Percentiles rank a stretch among this genome's conserved stretches.
Conservation (phyloP, 2,113 vertebrate species). For the Alouatta palliata region DNA sequence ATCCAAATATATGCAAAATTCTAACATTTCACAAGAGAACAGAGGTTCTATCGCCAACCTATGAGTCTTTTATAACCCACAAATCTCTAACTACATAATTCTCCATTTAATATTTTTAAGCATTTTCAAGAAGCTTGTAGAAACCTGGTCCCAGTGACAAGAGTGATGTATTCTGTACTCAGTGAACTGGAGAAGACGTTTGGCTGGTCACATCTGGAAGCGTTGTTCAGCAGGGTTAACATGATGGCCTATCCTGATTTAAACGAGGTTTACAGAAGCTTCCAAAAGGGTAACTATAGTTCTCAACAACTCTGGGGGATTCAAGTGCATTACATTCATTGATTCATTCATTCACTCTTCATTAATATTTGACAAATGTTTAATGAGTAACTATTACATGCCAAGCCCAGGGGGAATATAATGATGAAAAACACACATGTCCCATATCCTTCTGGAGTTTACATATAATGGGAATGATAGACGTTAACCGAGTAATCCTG, state of each 20-base stretch:
- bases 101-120: conserved; percentile 57
- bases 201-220: not conserved
- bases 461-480: not conserved
- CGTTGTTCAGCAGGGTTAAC: conserved; percentile 19
- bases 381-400: not conserved
- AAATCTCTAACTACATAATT: not conserved
- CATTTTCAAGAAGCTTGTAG: not conserved
- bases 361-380: not conserved
- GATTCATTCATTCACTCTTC: not conserved
- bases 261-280: not conserved
- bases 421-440: not conserved
- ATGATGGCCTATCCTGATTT: conserved; percentile 38
- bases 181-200: conserved; percentile 52
- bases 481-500: not conserved
- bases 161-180: conserved; percentile 27
- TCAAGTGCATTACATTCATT: not conserved
- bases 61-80: not conserved
- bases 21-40: not conserved
- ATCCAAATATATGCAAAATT: not conserved
- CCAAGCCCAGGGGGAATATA: not conserved
- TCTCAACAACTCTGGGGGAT: not conserved
- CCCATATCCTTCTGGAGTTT: not conserved
- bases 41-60: not conserved
- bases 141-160: not conserved
- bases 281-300: conserved; percentile 50